Base-by-base conservation (phyloP, 92 coral and sea anemone genomes). In the Zoanthus solanderi region DNA sequence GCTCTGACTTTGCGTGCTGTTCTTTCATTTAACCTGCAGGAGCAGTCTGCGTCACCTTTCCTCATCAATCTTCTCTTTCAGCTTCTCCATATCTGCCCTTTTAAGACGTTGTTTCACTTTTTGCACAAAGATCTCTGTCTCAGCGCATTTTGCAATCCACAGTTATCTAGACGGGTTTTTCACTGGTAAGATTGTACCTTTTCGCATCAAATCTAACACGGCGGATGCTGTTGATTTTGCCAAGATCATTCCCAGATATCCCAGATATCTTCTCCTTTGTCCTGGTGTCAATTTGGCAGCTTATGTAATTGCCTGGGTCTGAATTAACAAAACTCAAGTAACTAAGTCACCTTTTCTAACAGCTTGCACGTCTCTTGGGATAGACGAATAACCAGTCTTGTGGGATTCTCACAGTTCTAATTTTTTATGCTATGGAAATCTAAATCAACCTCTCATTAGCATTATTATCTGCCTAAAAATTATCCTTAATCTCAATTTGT, bases 101-200 rank as follows among this genome's bases (percentile, higher is more conserved):
- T 77, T 77, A 17, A 77, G 63, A 11, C 13, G 17, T 77, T 77
- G 12, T 60, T 47, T 46, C 15, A 77, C 45, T 45, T 77, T 53
- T 45, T 23, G 54, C 15, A 3, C 0, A 23, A 42, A 11, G 17
- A 28, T 16, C 30, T 16, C 71, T 30, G 30, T 63, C 71, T 23
- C 71, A 63, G 71, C 47, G 67, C 86, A 87, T 53, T 87, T 87
- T 65, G 84, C 79, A 28, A 57, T 42, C 81, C 85, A 87, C n/a
- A 67, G 78, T 18, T 87, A 78, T 53, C 90, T 86, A 47, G 79
- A 87, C 69, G 86, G 86, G 90, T 78, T 78, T 78, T 78, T 79
- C 52, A 52, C 58, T 31, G 79, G 90, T 29, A 73, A 87, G 47
- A 87, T 76, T 45, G 85, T 28, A 56, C 79, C 79, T 54, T 87